Evolutionary conservation across 1,140 invertebrate species (phyloP), one percentile per base, ranked within the genome.

Genomic region (Sipha flava): DNA sequence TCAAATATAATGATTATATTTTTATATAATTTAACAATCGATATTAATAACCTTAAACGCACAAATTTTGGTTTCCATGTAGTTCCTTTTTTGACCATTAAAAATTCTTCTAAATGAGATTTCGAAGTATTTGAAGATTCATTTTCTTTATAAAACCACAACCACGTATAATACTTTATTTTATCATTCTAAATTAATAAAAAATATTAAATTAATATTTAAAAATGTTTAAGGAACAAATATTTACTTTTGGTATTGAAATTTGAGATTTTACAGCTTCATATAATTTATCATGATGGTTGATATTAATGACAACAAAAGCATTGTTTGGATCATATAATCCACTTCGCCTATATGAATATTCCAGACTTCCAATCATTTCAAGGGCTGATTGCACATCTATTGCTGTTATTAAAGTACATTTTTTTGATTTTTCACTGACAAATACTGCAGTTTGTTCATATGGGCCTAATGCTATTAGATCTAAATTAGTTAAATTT

Each of bases 351-450:
- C 73, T 77, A 3, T 57, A 77, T 40, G 73, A 29, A 59, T 57
- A 77, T 14, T 77, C 73, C 1, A 77, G 49, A 59, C 73, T 77
- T 1, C 73, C 73, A 43, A 77, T 77, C 73, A 77, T 77, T 26
- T 77, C 34, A 26, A 18, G 12, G 14, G 73, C 73, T 2, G 73
- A 57, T 77, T 57, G 52, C 16, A 37, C 45, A 59, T 77, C 73
- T 5, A 59, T 43, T 43, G 73, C 73, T 18, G 73, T 77, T 23
- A 77, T 59, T n/a, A 77, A 57, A 1, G 73, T 77, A 29, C 47
- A 77, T 9, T 77, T 77, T 59, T 77, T 77, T 12, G 73, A 77
- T 77, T 77, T 77, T 59, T 77, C 73, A 29, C 73, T 77, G 18
- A 77, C 31, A 40, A 77, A 77, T 7, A 77, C 49, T 18, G 73